Percentiles rank a stretch among this genome's conserved stretches.
These are phyloP conservation scores for Chaetodon trifasciatus DNA, from an alignment of 2,797 vertebrate genomes.

Conservation along the genomic window DNA sequence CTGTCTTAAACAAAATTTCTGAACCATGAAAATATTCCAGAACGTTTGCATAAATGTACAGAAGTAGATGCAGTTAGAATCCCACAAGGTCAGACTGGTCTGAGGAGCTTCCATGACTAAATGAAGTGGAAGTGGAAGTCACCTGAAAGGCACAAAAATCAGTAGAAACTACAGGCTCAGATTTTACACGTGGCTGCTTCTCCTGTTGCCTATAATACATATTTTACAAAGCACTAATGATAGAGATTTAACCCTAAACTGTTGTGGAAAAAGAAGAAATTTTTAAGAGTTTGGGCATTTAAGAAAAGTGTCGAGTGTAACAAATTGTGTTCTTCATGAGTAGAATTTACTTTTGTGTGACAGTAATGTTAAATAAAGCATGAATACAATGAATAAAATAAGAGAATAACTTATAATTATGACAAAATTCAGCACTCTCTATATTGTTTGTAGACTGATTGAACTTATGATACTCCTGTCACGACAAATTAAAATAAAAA, in stretches of 20 bases:
- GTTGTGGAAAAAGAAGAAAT: not conserved
- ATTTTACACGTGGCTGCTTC: conserved; percentile 37
- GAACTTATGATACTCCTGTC: not conserved
- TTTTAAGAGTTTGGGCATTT: not conserved
- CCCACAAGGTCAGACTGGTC: not conserved
- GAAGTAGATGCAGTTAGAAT: not conserved
- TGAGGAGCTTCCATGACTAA: not conserved
- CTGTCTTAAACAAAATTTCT: not conserved
- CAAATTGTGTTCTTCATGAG: not conserved
- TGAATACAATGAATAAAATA: not conserved
- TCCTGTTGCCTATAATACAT: conserved; percentile 30
- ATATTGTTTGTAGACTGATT: not conserved
- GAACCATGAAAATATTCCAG: not conserved
- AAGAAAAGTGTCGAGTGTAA: not conserved
- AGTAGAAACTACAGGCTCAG: conserved; percentile 25
- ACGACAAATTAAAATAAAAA: not conserved
- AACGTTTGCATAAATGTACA: not conserved
- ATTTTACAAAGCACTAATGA: conserved; percentile 34
- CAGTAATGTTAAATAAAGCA: not conserved
- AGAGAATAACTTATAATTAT: not conserved
- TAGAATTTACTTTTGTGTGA: not conserved
- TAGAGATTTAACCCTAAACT: conserved; percentile 17
- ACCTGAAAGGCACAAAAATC: conserved; percentile 32
- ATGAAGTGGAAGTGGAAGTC: conserved; percentile 5
- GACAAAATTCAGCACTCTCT: not conserved